A percentile compares a stretch with the other conserved stretches of the same genome.
Evolutionary conservation across 2,113 vertebrate species (phyloP).

Genomic region (Anolis carolinensis): DNA sequence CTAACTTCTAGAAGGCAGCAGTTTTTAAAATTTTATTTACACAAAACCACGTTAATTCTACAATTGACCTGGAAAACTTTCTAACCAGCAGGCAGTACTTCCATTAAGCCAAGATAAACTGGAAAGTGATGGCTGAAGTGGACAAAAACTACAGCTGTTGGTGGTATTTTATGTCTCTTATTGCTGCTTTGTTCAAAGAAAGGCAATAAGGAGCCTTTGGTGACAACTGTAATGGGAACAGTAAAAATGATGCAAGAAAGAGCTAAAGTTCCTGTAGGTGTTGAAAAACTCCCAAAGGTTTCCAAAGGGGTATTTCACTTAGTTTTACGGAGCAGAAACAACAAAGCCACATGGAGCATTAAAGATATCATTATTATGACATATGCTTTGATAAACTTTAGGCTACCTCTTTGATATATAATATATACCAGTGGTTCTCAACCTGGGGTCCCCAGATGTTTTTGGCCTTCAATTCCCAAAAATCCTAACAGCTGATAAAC

Average conservation of each 20-base stretch:
- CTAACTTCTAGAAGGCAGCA: not conserved
- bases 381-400: not conserved
- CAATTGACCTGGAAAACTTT: constrained; percentile 13
- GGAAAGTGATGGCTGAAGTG: too few species aligned
- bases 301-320: not conserved
- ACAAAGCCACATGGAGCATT: not conserved
- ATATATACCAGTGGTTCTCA: too few species aligned
- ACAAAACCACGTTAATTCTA: not conserved
- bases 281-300: not conserved
- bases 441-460: too few species aligned
- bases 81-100: not conserved
- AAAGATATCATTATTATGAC: not conserved
- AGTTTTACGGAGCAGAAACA: not conserved
- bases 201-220: not conserved
- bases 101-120: not conserved
- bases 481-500: too few species aligned
- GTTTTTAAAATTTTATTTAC: constrained; percentile 8
- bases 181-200: constrained; percentile 1
- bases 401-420: too few species aligned
- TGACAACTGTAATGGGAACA: not conserved
- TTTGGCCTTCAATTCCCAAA: too few species aligned
- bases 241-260: not conserved
- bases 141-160: not conserved
- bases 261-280: not conserved
- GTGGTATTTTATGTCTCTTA: not conserved